Evolutionary conservation across 1,140 invertebrate species (phyloP).

Genomic region (Anagrus nilaparvatae): DNA sequence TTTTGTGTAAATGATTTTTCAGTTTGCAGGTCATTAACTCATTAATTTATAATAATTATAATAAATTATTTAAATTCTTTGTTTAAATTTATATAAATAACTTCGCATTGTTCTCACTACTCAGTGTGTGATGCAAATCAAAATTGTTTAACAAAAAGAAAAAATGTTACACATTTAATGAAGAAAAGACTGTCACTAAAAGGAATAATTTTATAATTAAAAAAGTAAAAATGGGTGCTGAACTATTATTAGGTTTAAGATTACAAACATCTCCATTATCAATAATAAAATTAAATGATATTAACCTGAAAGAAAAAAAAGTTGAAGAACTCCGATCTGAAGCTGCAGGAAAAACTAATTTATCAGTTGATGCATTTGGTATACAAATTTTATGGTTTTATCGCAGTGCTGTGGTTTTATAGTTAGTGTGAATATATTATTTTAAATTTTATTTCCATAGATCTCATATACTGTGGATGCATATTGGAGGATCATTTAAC

Average conservation of each 20-base stretch:
- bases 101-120: no score
- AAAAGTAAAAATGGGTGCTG: constrained; percentile 22
- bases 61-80: no score
- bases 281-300: constrained; percentile 39
- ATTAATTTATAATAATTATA: neutral
- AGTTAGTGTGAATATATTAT: constrained; percentile 1
- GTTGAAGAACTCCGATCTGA: constrained; percentile 39
- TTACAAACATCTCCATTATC: constrained; percentile 26
- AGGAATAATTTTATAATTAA: no score
- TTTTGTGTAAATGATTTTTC: no score
- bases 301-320: constrained; percentile 44
- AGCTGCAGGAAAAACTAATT: constrained; percentile 35
- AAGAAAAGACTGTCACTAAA: no score
- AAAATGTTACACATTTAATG: no score
- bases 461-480: constrained; percentile 45
- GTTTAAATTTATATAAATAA: no score
- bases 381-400: constrained; percentile 13
- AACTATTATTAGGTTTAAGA: constrained; percentile 32
- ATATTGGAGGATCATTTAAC: constrained; percentile 42
- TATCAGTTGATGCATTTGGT: constrained; percentile 41
- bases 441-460: constrained; percentile 29
- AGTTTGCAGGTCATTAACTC: no score
- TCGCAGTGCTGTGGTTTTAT: constrained; percentile 3
- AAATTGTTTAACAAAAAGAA: no score
- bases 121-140: no score